Evolutionary conservation across 2,113 vertebrate genomes (phyloP), one percentile per base, ranked within the genome.

Genomic region (Mugil cephalus): DNA sequence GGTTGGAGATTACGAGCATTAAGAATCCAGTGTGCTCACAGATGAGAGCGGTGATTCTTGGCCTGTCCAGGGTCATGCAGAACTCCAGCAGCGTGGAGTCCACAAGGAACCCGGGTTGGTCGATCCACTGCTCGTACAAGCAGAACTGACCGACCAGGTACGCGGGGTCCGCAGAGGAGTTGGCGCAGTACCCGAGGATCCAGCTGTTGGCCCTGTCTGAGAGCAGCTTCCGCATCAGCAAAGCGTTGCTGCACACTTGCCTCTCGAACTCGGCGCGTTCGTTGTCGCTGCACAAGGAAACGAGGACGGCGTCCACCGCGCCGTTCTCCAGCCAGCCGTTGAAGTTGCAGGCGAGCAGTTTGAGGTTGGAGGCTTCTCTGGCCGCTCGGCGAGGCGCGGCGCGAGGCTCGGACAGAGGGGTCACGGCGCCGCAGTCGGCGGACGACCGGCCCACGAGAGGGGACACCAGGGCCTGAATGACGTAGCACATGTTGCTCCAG

Each of bases 251-350:
- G 45, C 95, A 95, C 74, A 95, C 92, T 4, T 75, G 79, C 7
- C 21, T 40, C 48, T 90, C 78, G 82, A 95, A 95, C 7, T 76
- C 56, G 1, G 61, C 52, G 0, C 35, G 74, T 7, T 94, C 89
- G 4, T 91, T 92, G 14, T 94, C 91, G 1, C 92, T 87, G 73
- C 95, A 95, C 36, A 94, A 67, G 0, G 91, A 84, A 24, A 95
- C 91, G 2, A 89, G 65, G n/a, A 71, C 90, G 1, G 90, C 79
- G 10, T 94, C 90, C 19, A 84, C 76, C 4, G 0, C 4, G 3
- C 43, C n/a, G 36, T 21, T 14, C 1, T 12, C 50, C 1, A 84
- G 67, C 94, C 94, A 95, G 84, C 60, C 79, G 43, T 21, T 55
- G 40, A 94, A 95, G 77, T 90, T 61, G n/a, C 94, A 95, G 15